Conservation (phyloP, 92 coral and sea anemone genomes). For the Epizoanthus fatuus region DNA sequence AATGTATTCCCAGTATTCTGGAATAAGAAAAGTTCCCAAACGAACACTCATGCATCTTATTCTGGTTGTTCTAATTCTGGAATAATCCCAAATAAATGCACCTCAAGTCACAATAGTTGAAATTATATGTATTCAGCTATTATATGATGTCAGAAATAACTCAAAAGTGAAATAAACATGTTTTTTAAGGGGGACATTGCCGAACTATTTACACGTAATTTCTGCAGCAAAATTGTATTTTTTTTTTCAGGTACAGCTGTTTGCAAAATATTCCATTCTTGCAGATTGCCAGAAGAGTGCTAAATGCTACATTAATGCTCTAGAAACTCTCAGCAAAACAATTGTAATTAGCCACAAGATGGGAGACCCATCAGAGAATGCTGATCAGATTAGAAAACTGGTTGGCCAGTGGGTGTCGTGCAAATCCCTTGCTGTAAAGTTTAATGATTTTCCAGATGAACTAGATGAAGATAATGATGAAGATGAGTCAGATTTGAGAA, state of each 20-base stretch:
- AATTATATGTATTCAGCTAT: no score
- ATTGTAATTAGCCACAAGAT: slow-evolving; percentile 3
- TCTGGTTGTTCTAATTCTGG: no score
- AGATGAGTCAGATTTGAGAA: slow-evolving; percentile 41
- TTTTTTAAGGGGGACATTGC: no score
- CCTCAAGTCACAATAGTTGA: no score
- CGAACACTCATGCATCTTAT: no score
- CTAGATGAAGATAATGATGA: slow-evolving; percentile 47
- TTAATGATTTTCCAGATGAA: slow-evolving; percentile 49
- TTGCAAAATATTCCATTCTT: slow-evolving; percentile 78
- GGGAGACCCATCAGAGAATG: neutral
- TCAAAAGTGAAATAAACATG: no score
- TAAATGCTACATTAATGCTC: slow-evolving; percentile 57
- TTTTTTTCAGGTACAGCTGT: slow-evolving; percentile 69
- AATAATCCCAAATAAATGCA: no score
- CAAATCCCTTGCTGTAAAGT: slow-evolving; percentile 25
- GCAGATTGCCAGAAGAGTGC: slow-evolving; percentile 88
- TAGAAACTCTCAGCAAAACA: slow-evolving; percentile 44
- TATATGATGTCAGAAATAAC: no score
- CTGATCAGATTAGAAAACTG: slow-evolving; percentile 3
- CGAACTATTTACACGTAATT: no score
- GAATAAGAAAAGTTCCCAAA: no score
- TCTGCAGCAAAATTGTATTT: neutral
- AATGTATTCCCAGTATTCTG: no score
- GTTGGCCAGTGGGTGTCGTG: slow-evolving; percentile 25